Base-by-base conservation (phyloP, 1,140 invertebrate species). In the Aethina tumida region DNA sequence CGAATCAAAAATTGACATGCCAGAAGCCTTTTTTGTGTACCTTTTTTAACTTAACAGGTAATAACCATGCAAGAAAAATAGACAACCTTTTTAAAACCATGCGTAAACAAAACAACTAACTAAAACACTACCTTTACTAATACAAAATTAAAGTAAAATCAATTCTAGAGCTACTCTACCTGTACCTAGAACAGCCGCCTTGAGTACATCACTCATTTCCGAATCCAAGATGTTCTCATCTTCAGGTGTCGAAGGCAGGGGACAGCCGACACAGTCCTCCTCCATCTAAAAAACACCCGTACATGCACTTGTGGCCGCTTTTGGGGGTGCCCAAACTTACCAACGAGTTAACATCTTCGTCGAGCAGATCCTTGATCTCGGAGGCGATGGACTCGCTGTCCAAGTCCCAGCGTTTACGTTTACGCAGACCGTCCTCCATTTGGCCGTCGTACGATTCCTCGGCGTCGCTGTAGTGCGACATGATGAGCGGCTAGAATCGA, bases 181-280 rank as follows among this genome's bases (percentile, higher is more conserved):
- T 61, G 53, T 61, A 61, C 59, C 83, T 6, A 86, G 64, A 24
- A 85, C 81, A 20, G 82, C 82, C 45, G 82, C 82, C 59, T 85
- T 85, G 18, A 87, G 60, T 9, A 85, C 83, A 61, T 86, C 82
- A 25, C 79, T 80, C 75, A 87, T 84, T 64, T 86, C 82, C 41
- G 79, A 78, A 63, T 86, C 81, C 34, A 88, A 66, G 22, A 88
- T 68, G 58, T 80, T 77, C 51, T 84, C 81, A 61, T 87, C 83
- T 63, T 86, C 83, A 4, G 85, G 84, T n/a, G 85, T 89, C 1
- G 83, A 85, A 7, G 85, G 85, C 36, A 89, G 58, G 2, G 84
- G 82, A 58, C 84, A 87, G 9, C 84, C 84, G 33, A 77, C 74
- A 35, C 79, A 81, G 55, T 85, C 82, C 46, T 83, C 79, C 52